A percentile compares a stretch with the other conserved stretches of the same genome.
Conservation (phyloP, 2,797 vertebrate species). For the Melanogrammus aeglefinus region DNA sequence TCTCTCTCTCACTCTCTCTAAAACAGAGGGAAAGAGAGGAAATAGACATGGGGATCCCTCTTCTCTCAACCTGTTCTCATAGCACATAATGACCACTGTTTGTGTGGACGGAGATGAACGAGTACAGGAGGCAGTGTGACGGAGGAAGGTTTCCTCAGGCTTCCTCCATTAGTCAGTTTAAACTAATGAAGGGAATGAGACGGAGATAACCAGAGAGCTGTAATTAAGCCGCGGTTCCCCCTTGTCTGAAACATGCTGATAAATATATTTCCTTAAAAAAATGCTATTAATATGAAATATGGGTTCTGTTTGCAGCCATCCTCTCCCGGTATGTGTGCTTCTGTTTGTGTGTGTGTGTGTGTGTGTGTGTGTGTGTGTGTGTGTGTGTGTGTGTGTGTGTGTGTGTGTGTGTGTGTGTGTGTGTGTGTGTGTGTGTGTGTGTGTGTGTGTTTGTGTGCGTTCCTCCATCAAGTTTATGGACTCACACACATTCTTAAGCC, state of each 20-base stretch:
- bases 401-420: neutral
- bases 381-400: neutral
- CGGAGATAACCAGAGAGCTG: neutral
- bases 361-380: neutral
- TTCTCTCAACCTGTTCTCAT: neutral
- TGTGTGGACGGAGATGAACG: neutral
- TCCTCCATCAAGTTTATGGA: neutral
- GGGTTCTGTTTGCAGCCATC: neutral
- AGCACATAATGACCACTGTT: neutral
- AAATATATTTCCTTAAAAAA: neutral
- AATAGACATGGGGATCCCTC: neutral
- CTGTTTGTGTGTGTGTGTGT: neutral
- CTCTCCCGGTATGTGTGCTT: neutral
- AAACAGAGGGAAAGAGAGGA: neutral
- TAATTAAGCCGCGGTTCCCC: neutral
- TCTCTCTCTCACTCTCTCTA: neutral
- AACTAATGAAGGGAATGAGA: neutral
- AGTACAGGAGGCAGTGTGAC: neutral
- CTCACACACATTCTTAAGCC: neutral
- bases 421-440: neutral
- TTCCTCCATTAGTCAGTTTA: conserved; percentile 1
- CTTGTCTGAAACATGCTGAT: neutral
- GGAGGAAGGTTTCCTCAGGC: neutral
- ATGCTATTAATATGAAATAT: neutral
- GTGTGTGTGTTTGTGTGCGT: neutral